Conservation (phyloP, 2,888 invertebrate genomes). For the Eucera pruinosa region DNA sequence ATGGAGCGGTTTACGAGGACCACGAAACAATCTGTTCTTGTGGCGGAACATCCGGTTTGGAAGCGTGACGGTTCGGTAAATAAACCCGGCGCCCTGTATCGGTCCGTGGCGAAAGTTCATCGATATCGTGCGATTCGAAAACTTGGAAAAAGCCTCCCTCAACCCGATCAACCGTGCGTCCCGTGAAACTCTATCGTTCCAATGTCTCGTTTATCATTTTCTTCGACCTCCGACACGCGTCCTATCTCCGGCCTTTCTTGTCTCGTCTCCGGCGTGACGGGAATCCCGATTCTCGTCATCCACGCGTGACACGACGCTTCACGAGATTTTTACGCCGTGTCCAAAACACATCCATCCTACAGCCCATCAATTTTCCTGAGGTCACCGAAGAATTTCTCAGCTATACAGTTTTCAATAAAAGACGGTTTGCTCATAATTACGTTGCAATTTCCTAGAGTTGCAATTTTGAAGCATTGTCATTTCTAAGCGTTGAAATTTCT, state of each 20-base stretch:
- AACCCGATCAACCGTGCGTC: conserved; percentile 6
- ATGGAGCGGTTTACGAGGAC: conserved; percentile 2
- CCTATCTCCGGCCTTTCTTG: conserved; percentile 48
- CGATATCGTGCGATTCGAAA: conserved; percentile 46
- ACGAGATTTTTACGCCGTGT: conserved; percentile 3
- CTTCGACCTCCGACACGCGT: conserved; percentile 26
- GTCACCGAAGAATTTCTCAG: neutral
- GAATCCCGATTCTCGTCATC: conserved; percentile 41
- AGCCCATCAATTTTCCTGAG: neutral
- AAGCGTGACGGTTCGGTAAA: conserved; percentile 30
- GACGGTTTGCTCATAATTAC: too few relatives aligned
- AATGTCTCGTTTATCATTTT: conserved; percentile 64
- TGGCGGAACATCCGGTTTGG: conserved; percentile 7
- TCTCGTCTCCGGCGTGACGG: conserved; percentile 32
- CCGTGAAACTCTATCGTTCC: conserved; percentile 45
- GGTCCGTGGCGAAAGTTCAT: conserved; percentile 26
- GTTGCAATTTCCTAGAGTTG: too few relatives aligned
- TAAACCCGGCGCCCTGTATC: conserved; percentile 37
- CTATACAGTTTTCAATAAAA: neutral
- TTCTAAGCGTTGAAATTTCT: too few relatives aligned
- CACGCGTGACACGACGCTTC: conserved; percentile 16
- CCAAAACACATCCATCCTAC: neutral
- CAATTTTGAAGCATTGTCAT: too few relatives aligned
- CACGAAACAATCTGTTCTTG: conserved; percentile 19
- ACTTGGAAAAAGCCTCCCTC: conserved; percentile 42